These are phyloP conservation scores for Thalpophila matura DNA, from an alignment of 2,888 invertebrate species.

Conservation along the genomic window DNA sequence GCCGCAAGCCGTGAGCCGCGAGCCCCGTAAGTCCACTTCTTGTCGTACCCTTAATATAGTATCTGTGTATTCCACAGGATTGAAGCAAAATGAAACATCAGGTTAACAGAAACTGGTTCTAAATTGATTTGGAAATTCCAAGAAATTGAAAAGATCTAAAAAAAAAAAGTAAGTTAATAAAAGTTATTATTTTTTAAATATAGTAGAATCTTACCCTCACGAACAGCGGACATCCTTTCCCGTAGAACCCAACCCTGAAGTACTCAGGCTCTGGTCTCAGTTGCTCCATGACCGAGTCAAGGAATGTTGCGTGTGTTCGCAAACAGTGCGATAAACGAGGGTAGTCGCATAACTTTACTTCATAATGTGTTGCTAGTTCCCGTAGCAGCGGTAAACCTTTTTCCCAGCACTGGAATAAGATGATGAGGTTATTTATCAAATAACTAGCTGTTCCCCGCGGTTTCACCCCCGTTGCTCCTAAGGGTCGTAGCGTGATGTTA, in stretches of 20 bases:
- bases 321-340: constrained; percentile 96
- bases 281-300: constrained; percentile 97
- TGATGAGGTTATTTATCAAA: background rate
- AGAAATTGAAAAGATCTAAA: too few relatives aligned
- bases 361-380: constrained; percentile 96
- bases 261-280: constrained; percentile 98
- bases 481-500: too few relatives aligned
- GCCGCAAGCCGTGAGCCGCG: too few relatives aligned
- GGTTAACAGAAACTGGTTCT: too few relatives aligned
- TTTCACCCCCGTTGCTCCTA: too few relatives aligned
- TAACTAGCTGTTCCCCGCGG: too few relatives aligned
- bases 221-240: constrained; percentile 97
- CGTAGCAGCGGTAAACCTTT: constrained; percentile 98
- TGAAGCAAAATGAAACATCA: too few relatives aligned
- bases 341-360: constrained; percentile 96
- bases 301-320: constrained; percentile 96
- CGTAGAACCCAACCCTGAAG: constrained; percentile 98
- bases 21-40: too few relatives aligned
- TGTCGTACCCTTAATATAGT: too few relatives aligned
- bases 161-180: too few relatives aligned
- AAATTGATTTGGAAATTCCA: too few relatives aligned
- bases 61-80: too few relatives aligned
- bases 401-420: constrained; percentile 95
- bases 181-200: background rate
- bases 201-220: constrained; percentile 93